Base-by-base conservation (phyloP, 2,797 vertebrate species). In the Acestrorhynchus altus region DNA sequence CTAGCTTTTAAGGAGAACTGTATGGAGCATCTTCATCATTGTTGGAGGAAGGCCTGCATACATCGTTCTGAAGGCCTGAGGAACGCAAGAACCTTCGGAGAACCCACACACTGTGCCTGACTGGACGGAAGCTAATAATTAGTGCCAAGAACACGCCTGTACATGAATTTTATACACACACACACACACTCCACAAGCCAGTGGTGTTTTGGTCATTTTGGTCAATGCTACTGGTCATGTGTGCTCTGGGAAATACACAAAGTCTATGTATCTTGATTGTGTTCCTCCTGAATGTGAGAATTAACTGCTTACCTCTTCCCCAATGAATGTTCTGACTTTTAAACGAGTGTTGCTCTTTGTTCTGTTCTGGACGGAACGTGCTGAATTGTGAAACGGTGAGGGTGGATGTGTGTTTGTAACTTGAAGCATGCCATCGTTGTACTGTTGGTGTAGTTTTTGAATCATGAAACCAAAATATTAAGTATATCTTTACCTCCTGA, bases 261-360 rank as follows among this genome's bases (percentile, higher is more conserved):
- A 10, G 22, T 31, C 35, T 67, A 18, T 73, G 61, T 35, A 13
- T 28, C 51, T 73, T 81, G 83, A 86, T 85, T 85, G 81, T 85
- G 75, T 77, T 77, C 35, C 64, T 77, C 28, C 56, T 57, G 35
- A 84, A 79, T 82, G 77, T 81, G 66, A 79, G 70, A 64, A 78
- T 35, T 54, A 77, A 61, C 64, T 73, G 42, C 56, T 73, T 82
- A 65, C 78, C 73, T 84, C 65, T 66, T 68, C 46, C 47, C 63
- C 64, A 31, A 12, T 70, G 79, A 87, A 82, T 78, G 75, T 80
- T 51, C 35, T 52, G 13, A 57, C 42, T 81, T 74, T 67, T 39
- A 40, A 46, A 39, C 44, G 35, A n/a, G 6, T 24, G 20, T 20
- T 57, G 49, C 20, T 18, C 15, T 74, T 61, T 47, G 16, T 22